Base-by-base conservation (phyloP, 1,140 invertebrate genomes). In the Drosophila tropicalis region DNA sequence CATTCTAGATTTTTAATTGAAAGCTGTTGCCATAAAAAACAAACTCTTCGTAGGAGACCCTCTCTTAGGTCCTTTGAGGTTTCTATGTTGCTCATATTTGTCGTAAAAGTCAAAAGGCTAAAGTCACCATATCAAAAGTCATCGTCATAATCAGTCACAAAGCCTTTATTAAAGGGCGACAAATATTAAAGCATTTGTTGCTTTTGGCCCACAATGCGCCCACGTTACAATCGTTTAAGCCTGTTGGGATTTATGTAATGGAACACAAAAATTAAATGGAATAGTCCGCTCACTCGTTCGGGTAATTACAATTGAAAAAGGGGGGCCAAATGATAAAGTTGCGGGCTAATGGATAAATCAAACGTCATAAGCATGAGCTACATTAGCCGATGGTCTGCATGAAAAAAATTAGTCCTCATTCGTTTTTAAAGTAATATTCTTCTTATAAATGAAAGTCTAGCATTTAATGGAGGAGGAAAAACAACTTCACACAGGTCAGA, bases 401-500 rank as follows among this genome's bases (percentile, higher is more conserved):
- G 17, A 19, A 22, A 47, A 47, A 47, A 17, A 19, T 47, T 51
- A 3, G 19, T 22, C 12, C 17, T 22, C 17, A 22, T 51, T n/a
- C 44, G 9, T 17, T 51, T 19, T 51, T 7, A 22, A 9, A 12
- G 12, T 19, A 22, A 22, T 51, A 51, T 51, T 51, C 1, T 22
- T 47, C 10, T 17, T 44, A 7, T 4, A 47, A 17, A 19, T 47
- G 7, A 36, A 36, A 36, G 34, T 36, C 29, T 32, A 32, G 47
- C 3, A 2, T 12, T 36, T 36, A 36, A 36, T 12, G 36, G 36
- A 13, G 36, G 12, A 13, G 36, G 3, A 19, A 39, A 39, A n/a
- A 57, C 15, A 44, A 62, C 29, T 62, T 56, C 4, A 7, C 13
- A 34, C 74, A 76, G 82, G 76, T 69, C 72, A 81, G 62, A 83